Evolutionary conservation across 1,140 invertebrate genomes (phyloP).

Genomic region (Oscheius sp.): DNA sequence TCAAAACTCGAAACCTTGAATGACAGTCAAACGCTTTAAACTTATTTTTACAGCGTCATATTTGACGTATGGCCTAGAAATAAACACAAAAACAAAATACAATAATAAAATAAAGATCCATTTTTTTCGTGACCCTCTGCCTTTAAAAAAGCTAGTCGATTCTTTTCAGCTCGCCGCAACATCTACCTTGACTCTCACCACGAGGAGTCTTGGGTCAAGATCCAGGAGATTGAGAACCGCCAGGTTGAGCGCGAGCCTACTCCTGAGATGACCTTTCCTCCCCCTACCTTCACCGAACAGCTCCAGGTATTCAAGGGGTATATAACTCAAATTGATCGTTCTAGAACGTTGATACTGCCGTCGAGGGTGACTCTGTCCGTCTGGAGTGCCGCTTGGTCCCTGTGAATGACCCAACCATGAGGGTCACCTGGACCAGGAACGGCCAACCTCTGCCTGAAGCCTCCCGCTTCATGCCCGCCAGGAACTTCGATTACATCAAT

Average conservation of each 20-base stretch:
- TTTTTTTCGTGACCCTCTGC: too few species aligned
- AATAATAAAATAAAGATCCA: too few species aligned
- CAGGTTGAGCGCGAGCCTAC: slow-evolving; percentile 37
- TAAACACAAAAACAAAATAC: too few species aligned
- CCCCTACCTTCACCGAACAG: slow-evolving; percentile 55
- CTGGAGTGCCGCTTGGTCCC: slow-evolving; percentile 74
- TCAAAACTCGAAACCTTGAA: too few species aligned
- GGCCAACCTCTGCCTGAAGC: slow-evolving; percentile 71
- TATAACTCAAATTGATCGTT: slow-evolving; percentile 27
- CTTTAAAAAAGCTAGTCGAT: background rate
- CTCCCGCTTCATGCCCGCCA: slow-evolving; percentile 87
- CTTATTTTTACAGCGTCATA: too few species aligned
- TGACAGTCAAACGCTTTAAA: too few species aligned
- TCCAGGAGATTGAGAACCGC: slow-evolving; percentile 66
- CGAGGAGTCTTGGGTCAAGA: slow-evolving; percentile 88
- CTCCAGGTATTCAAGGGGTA: slow-evolving; percentile 21
- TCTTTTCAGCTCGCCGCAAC: slow-evolving; percentile 43
- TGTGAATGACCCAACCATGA: slow-evolving; percentile 63
- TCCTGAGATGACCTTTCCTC: slow-evolving; percentile 46
- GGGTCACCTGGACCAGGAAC: slow-evolving; percentile 86
- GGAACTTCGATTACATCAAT: slow-evolving; percentile 96
- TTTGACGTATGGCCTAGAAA: too few species aligned
- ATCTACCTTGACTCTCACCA: slow-evolving; percentile 64
- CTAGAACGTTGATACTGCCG: slow-evolving; percentile 64
- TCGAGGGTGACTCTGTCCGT: slow-evolving; percentile 85